A percentile compares a stretch with the other conserved stretches of the same genome.
Conservation (phyloP, 2,113 vertebrate genomes). For the Delphinus delphis region DNA sequence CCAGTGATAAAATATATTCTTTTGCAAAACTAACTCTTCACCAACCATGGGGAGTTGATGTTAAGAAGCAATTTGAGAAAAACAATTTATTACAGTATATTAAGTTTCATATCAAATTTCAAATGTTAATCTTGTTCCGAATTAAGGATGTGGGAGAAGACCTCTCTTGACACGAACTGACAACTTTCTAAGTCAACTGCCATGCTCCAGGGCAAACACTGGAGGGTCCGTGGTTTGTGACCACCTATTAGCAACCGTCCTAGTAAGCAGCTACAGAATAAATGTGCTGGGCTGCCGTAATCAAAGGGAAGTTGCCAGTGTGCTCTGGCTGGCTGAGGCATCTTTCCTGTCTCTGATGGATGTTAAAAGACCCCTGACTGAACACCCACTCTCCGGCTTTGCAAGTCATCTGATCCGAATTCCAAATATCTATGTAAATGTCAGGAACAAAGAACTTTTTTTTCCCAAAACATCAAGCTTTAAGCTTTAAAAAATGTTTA, state of each 20-base stretch:
- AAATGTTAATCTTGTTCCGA: conserved; percentile 56
- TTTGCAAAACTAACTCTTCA: conserved; percentile 57
- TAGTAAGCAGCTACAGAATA: neutral
- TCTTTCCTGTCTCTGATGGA: neutral
- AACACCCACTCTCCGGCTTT: conserved; percentile 22
- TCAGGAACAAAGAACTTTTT: conserved; percentile 22
- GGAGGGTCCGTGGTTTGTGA: conserved; percentile 47
- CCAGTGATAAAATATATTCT: conserved; percentile 68
- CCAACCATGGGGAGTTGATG: conserved; percentile 19
- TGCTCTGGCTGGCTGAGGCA: neutral
- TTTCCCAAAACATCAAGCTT: neutral
- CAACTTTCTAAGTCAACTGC: neutral
- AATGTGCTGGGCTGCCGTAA: neutral
- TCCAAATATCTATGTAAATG: conserved; percentile 8
- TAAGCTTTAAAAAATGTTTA: neutral
- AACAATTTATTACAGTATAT: neutral
- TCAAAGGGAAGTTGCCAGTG: neutral
- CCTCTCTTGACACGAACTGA: neutral
- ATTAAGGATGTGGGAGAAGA: neutral
- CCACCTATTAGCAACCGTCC: conserved; percentile 8
- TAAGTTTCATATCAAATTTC: conserved; percentile 57
- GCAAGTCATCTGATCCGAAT: conserved; percentile 6
- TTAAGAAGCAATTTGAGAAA: conserved; percentile 21
- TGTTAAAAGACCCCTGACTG: conserved; percentile 33
- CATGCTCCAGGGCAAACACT: neutral